Conservation (phyloP, 2,113 vertebrate genomes). For the Orcinus orca region DNA sequence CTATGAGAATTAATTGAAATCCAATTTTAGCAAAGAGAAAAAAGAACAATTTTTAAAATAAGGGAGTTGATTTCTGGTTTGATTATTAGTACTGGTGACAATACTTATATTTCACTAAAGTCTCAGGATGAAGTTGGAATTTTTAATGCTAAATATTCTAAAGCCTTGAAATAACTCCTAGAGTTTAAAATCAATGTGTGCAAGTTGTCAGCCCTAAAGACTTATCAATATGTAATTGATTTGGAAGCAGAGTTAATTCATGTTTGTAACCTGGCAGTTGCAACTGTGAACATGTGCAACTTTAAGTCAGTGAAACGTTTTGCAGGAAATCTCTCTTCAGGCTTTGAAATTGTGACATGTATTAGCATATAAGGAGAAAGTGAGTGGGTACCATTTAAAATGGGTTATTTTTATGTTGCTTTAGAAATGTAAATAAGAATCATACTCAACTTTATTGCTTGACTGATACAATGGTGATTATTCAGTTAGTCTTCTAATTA, state of each 20-base stretch:
- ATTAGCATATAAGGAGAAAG: conserved; percentile 70
- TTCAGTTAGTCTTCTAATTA: conserved; percentile 46
- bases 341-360: conserved; percentile 33
- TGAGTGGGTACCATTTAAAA: conserved; percentile 65
- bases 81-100: background rate
- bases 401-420: conserved; percentile 71
- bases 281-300: conserved; percentile 28
- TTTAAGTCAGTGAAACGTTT: conserved; percentile 46
- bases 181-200: background rate
- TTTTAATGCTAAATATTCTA: background rate
- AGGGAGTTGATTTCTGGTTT: background rate
- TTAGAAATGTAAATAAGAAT: conserved; percentile 73
- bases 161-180: background rate
- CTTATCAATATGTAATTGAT: background rate
- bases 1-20: background rate
- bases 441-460: conserved; percentile 48
- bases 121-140: conserved; percentile 12
- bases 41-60: background rate
- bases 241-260: conserved; percentile 7
- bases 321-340: conserved; percentile 50
- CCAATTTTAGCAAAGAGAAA: background rate
- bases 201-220: background rate
- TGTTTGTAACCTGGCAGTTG: conserved; percentile 32
- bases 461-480: conserved; percentile 53
- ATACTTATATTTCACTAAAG: background rate